These are phyloP conservation scores for Dugesia japonica DNA, from an alignment of 2,888 invertebrate genomes.

Conservation along the genomic window DNA sequence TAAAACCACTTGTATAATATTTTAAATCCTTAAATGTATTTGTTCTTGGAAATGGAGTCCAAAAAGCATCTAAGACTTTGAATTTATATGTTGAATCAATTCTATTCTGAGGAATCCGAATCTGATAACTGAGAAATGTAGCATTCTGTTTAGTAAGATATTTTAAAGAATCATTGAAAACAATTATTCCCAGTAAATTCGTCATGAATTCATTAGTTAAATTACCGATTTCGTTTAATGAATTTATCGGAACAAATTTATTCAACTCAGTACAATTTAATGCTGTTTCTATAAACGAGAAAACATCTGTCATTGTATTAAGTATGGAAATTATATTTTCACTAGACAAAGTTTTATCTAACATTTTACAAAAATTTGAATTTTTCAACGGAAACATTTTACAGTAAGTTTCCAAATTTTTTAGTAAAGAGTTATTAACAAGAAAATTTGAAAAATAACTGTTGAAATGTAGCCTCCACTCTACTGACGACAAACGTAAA, in stretches of 20 bases:
- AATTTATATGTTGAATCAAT: conserved; percentile 33
- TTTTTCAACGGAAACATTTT: background rate
- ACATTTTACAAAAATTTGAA: background rate
- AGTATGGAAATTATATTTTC: too few species aligned
- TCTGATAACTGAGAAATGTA: background rate
- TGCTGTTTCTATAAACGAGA: background rate
- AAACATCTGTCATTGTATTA: too few species aligned
- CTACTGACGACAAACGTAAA: background rate
- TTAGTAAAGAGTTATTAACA: background rate
- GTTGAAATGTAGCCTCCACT: background rate
- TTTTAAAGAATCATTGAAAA: background rate
- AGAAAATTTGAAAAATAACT: background rate
- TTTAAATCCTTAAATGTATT: background rate
- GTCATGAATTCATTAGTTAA: background rate
- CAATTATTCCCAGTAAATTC: background rate
- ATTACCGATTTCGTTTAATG: background rate
- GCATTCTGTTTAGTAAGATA: background rate
- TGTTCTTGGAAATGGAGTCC: background rate
- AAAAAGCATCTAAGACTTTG: conserved; percentile 34
- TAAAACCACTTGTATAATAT: background rate
- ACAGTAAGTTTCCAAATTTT: background rate
- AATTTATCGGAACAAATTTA: background rate
- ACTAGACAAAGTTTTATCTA: too few species aligned
- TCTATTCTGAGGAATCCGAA: conserved; percentile 26
- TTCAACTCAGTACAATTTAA: background rate